These are phyloP conservation scores for Holothuria scabra DNA, from an alignment of 53 echinoderm and acorn worm genomes.

Conservation along the genomic window DNA sequence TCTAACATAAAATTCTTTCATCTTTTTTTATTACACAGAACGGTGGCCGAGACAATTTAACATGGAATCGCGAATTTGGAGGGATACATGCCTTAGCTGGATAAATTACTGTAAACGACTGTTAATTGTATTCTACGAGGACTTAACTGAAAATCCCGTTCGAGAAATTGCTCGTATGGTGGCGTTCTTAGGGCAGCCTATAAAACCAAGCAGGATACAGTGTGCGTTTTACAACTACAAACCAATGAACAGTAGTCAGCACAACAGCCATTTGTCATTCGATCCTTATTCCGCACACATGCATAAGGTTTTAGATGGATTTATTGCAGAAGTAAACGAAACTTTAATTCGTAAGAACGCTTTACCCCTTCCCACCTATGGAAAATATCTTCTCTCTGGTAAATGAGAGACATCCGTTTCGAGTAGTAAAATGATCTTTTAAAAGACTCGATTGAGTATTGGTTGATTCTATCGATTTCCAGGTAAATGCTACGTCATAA, in stretches of 20 bases:
- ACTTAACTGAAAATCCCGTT: constrained; percentile 3
- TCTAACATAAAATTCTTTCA: no score
- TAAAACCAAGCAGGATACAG: constrained; percentile 37
- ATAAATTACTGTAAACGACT: constrained; percentile 22
- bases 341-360: constrained; percentile 7
- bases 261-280: constrained; percentile 18
- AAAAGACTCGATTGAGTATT: no score
- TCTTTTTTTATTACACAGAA: background rate
- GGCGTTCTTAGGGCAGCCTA: constrained; percentile 23
- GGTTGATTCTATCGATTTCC: no score
- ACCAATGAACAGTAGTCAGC: constrained; percentile 10
- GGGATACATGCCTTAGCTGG: background rate
- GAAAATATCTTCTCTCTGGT: background rate
- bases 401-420: no score
- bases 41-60: constrained; percentile 3
- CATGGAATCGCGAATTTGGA: background rate
- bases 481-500: no score
- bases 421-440: no score
- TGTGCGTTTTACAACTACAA: constrained; percentile 41
- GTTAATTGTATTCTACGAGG: constrained; percentile 45
- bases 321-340: constrained; percentile 22
- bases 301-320: constrained; percentile 10
- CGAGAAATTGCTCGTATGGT: constrained; percentile 30
- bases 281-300: constrained; percentile 45
- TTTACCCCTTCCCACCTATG: constrained; percentile 5